Conservation (phyloP, 1,140 invertebrate genomes). For the Eueides isabella region DNA sequence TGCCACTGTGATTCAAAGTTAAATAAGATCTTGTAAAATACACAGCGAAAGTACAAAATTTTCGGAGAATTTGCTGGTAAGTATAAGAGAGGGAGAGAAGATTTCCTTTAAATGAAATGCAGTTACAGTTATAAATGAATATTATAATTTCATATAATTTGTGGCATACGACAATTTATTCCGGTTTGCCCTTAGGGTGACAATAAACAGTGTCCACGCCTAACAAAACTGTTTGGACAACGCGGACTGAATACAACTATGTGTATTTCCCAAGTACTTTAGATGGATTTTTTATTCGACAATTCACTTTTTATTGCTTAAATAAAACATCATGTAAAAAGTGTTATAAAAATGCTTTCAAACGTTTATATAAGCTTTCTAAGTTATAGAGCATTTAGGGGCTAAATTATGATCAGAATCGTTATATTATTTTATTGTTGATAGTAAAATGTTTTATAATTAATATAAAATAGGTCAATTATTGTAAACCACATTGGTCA, state of each 20-base stretch:
- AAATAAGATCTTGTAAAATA: too few species aligned
- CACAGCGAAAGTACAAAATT: too few species aligned
- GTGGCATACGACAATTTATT: conserved; percentile 48
- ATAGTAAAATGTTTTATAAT: not conserved
- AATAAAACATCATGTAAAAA: not conserved
- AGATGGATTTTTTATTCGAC: conserved; percentile 29
- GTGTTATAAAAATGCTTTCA: not conserved
- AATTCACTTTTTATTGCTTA: conserved; percentile 13
- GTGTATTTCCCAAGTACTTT: conserved; percentile 40
- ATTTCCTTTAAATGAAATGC: too few species aligned
- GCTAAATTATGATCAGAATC: not conserved
- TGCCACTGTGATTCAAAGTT: too few species aligned
- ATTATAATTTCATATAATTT: conserved; percentile 8
- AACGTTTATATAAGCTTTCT: not conserved
- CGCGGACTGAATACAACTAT: conserved; percentile 56
- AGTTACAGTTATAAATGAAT: not conserved
- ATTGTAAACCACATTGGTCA: too few species aligned
- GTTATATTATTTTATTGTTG: not conserved
- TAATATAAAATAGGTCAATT: too few species aligned
- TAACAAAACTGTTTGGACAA: conserved; percentile 64
- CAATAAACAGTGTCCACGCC: conserved; percentile 62
- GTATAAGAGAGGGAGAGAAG: too few species aligned
- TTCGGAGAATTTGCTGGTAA: too few species aligned
- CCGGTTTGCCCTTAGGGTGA: conserved; percentile 56
- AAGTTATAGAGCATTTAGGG: not conserved